These are phyloP conservation scores for Solenopsis fugax DNA, from an alignment of 1,140 invertebrate species.

Conservation along the genomic window DNA sequence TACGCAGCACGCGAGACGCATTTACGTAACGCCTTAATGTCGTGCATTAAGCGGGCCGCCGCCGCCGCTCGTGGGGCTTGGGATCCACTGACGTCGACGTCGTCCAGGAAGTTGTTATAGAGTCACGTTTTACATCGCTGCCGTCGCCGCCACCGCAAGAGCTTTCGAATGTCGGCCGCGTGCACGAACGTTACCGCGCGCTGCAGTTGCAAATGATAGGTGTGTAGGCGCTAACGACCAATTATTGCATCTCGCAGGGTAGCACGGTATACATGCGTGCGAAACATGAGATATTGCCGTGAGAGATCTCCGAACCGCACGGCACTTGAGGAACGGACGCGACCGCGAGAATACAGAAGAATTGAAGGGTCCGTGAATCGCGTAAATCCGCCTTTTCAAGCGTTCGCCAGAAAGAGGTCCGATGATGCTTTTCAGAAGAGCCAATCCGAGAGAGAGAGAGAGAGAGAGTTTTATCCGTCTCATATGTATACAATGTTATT, in stretches of 20 bases:
- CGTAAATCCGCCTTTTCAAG: conserved; percentile 42
- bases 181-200: conserved; percentile 37
- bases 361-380: conserved; percentile 48
- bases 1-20: conserved; percentile 57
- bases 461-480: conserved; percentile 3
- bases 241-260: conserved; percentile 37
- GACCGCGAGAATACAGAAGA: conserved; percentile 20
- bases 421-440: not conserved
- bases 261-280: conserved; percentile 35
- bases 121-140: conserved; percentile 50
- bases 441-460: not conserved
- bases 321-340: conserved; percentile 15
- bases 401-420: not conserved
- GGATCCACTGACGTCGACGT: conserved; percentile 36
- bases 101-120: conserved; percentile 72
- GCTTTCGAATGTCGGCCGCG: conserved; percentile 63
- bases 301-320: conserved; percentile 42
- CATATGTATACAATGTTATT: conserved; percentile 13
- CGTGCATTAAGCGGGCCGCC: conserved; percentile 69
- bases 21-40: conserved; percentile 75
- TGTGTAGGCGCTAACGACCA: conserved; percentile 60
- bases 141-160: conserved; percentile 52
- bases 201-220: conserved; percentile 59
- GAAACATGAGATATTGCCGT: conserved; percentile 51
- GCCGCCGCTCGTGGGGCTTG: not conserved